Base-by-base conservation (phyloP, 2,797 vertebrate genomes). In the Tapirus indicus region DNA sequence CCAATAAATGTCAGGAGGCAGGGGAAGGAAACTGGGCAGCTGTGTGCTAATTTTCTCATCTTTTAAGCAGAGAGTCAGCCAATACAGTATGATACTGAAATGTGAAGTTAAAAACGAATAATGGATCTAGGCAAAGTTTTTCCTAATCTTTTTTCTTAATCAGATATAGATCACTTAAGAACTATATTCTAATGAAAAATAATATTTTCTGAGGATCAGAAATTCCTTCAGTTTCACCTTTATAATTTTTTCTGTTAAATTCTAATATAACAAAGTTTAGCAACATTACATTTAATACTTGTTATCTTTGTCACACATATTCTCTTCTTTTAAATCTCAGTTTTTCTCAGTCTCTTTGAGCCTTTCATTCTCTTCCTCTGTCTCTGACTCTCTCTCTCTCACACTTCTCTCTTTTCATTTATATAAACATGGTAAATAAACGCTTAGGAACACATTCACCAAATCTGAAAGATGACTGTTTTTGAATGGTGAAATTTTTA, bases 161-260 rank as follows among this genome's bases (percentile, higher is more conserved):
- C 20, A 25, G 18, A 96, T 41, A 62, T 29, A 80, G 12, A 83
- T 13, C 38, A 13, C 27, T 91, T 89, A 86, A 68, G 60, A 96
- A 64, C 41, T 64, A 54, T 75, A 86, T 29, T 93, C 54, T 91
- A 79, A 62, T 74, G 47, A 62, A 91, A 86, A 64, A 29, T 68
- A 47, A 27, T 78, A 72, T 84, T 71, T 79, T 21, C 49, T 47
- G 38, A 74, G 54, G n/a, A 60, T 75, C 72, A 96, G 62, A 95
- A 93, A 54, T 93, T 54, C 7, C 49, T 91, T 94, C 41, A 41
- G 62, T 84, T 92, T 97, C 25, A 84, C 27, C 32, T 82, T 74
- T 49, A 20, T 64, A 83, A 18, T 52, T 54, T 49, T 88, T 89
- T 54, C n/a, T 75, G 17, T 68, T 95, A 79, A 41, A 86, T 93